Evolutionary conservation across 1,140 invertebrate species (phyloP).

Genomic region (Linepithema humile): DNA sequence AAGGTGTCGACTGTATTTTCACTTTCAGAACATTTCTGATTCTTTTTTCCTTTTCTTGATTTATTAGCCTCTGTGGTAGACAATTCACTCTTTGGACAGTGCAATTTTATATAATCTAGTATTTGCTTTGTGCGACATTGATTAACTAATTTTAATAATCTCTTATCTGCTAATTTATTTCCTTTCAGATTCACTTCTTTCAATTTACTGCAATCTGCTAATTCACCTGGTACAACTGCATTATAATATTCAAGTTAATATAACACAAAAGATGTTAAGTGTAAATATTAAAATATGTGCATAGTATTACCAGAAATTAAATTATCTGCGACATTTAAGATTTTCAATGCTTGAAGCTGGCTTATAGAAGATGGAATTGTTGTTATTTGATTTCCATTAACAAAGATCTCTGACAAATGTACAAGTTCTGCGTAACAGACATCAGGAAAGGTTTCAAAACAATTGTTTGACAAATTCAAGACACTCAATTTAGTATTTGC

Average conservation of each 20-base stretch:
- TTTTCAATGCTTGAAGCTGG: slow-evolving; percentile 87
- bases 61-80: slow-evolving; percentile 74
- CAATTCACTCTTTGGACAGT: slow-evolving; percentile 84
- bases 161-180: slow-evolving; percentile 90
- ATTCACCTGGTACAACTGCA: slow-evolving; percentile 75
- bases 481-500: slow-evolving; percentile 85
- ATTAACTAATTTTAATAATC: slow-evolving; percentile 89
- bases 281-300: slow-evolving; percentile 3
- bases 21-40: slow-evolving; percentile 76
- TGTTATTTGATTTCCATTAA: slow-evolving; percentile 88
- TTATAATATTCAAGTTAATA: slow-evolving; percentile 15
- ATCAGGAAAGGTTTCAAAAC: slow-evolving; percentile 87
- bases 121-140: slow-evolving; percentile 89
- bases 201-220: slow-evolving; percentile 77
- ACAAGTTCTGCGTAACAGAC: slow-evolving; percentile 86
- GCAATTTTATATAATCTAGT: slow-evolving; percentile 88
- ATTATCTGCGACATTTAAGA: slow-evolving; percentile 90
- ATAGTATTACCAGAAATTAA: slow-evolving; percentile 87
- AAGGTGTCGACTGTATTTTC: slow-evolving; percentile 72
- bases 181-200: slow-evolving; percentile 88
- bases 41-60: slow-evolving; percentile 84
- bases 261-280: slow-evolving; percentile 16
- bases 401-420: slow-evolving; percentile 88
- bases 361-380: slow-evolving; percentile 86
- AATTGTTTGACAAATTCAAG: slow-evolving; percentile 89